Base-by-base conservation (phyloP, 1,140 invertebrate genomes). In the Lepidurus apus region DNA sequence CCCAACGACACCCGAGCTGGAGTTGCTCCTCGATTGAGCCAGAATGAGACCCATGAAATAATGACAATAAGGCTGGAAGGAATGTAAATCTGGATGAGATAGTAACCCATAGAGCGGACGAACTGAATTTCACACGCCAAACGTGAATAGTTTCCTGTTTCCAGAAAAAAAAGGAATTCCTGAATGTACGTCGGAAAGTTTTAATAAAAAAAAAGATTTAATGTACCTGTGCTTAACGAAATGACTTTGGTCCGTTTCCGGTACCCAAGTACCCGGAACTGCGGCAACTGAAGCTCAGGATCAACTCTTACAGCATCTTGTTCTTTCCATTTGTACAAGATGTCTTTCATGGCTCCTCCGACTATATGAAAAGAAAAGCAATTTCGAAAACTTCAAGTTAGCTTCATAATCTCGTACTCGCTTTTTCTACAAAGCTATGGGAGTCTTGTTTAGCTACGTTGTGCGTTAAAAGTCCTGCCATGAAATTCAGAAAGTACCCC, bases 341-440 rank as follows among this genome's bases (percentile, higher is more conserved):
- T 97, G 90, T 97, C 95, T 87, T 93, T 90, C 94, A 96, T 97
- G 85, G 95, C 96, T 90, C 97, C 97, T 88, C 95, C 95, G 90
- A 97, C 95, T 97, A 91, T 87, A 82, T 89, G 42, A 26, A 17
- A 65, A 65, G 8, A 65, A 65, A 65, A 65, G 13, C 17, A 65
- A 65, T 47, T 34, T 34, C 4, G 2, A 34, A 34, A 3, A 34
- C 34, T 34, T 34, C 34, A 34, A 34, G 3, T 34, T 2, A 34
- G 34, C 34, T 34, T 34, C 34, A 34, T 34, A 34, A 34, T 34
- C 34, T 34, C 34, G 4, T 34, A 34, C 2, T 34, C 34, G 34
- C 34, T 34, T 34, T 34, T 34, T 4, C 34, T 34, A 34, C 34
- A 4, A 34, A 34, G 34, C 34, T 34, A 34, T 0, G 3, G 34